Conservation (phyloP, 2,113 vertebrate genomes). For the Jaculus jaculus region DNA sequence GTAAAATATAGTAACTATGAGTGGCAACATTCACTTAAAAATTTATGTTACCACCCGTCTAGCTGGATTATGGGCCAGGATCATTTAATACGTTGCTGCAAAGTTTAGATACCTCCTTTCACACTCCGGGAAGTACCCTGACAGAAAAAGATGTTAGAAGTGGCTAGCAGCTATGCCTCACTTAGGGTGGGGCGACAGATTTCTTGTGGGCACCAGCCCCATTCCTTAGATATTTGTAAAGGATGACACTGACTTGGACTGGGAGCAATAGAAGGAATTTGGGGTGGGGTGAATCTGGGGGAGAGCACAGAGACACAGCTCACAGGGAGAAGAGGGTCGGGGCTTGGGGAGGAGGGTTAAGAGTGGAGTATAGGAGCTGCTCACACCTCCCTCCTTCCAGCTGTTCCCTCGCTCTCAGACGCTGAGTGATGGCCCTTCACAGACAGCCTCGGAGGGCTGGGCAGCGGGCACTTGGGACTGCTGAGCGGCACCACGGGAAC, state of each 20-base stretch:
- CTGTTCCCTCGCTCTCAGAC: slow-evolving; percentile 18
- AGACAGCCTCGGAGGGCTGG: neutral
- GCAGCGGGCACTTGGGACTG: neutral
- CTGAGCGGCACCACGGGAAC: neutral
- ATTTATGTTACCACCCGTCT: neutral
- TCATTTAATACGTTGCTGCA: neutral
- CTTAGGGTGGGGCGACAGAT: slow-evolving; percentile 28
- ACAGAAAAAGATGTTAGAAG: neutral
- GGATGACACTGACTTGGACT: neutral
- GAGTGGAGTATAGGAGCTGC: neutral
- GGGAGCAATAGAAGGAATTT: slow-evolving; percentile 59
- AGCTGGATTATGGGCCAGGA: neutral
- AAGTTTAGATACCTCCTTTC: neutral
- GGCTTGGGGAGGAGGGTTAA: neutral
- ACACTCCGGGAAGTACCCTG: neutral
- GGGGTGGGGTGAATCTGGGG: slow-evolving; percentile 41
- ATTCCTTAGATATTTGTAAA: slow-evolving; percentile 70
- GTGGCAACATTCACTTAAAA: neutral
- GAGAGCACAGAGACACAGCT: neutral
- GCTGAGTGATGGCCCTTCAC: slow-evolving; percentile 46
- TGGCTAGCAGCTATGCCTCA: neutral
- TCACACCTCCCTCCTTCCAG: slow-evolving; percentile 18
- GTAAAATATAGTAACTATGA: neutral
- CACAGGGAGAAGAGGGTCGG: neutral
- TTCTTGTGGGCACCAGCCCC: slow-evolving; percentile 5